Evolutionary conservation across 2,113 vertebrate genomes (phyloP), one percentile per base, ranked within the genome.

Genomic region (Pholis gunnellus): DNA sequence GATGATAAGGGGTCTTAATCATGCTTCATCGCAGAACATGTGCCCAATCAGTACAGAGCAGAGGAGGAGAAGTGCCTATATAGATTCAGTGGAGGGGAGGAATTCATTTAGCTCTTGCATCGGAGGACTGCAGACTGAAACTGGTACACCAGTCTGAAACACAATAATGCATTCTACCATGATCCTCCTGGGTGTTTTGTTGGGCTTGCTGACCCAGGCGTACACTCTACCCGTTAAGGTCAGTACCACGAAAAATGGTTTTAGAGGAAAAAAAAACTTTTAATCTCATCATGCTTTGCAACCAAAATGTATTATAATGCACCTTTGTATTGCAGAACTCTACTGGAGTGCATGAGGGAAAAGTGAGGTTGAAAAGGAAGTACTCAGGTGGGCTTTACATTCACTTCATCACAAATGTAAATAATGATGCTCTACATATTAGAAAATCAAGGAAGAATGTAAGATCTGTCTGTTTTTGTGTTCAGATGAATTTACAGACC

Each of bases 161-260:
- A 65, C 65, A 83, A 75, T 79, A 44, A 95, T 95, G 94, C 42
- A 71, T 76, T 87, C 83, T 36, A 48, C 78, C 1, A 36, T 78
- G 54, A 82, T 94, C 65, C 66, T 93, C 50, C 74, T 94, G 66
- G 79, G 81, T 25, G 1, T 91, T 79, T 70, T 91, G 44, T 65
- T 91, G 50, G 89, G 79, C 52, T 22, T 93, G 38, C 25, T 92
- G 68, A 82, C 84, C 25, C 90, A 91, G 69, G 84, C 72, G 5
- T 88, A 76, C 66, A 42, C 87, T 31, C 77, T 95, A 34, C 94
- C 94, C 46, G 59, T 95, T 22, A 87, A 95, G 94, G 95, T 96
- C 81, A 91, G 92, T 89, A 63, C 50, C 25, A 60, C 42, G 5
- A 27, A 2, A 38, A 38, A 36, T 15, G 29, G 31, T 52, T 71